Base-by-base conservation (phyloP, 2,888 invertebrate genomes). In the Chloromyia formosa region DNA sequence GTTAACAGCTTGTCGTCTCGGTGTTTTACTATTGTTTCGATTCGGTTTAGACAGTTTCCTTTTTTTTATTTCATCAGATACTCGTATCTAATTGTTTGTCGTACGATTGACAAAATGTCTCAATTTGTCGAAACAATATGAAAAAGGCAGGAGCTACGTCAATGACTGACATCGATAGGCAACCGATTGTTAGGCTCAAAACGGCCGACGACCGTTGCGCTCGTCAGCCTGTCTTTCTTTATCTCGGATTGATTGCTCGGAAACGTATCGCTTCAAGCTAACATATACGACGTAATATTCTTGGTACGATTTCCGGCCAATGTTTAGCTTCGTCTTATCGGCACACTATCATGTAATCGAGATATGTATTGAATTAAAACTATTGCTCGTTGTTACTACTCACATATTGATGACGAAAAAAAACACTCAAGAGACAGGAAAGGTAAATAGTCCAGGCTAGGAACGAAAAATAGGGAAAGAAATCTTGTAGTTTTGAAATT, bases 321-420 rank as follows among this genome's bases (percentile, higher is more conserved):
- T 71, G 71, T 71, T 71, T 71, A 58, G 71, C 35, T 71, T 71
- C 35, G 56, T 71, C 56, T 71, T 71, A 71, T 71, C 56, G 58
- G 58, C 18, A 40, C 56, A 53, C 23, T 58, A 71, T 71, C 71
- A 40, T 56, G 71, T 71, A 58, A 71, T 71, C 40, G 71, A 71
- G 71, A 71, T 71, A n/a, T n/a, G n/a, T n/a, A 71, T 56, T 56
- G 71, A 69, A 22, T 58, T 18, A n/a, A 58, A 58, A 71, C 71
- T 58, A 71, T 58, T 71, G 71, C 27, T 35, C 27, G 27, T 35
- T 7, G 27, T 35, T 35, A 35, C 27, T 35, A n/a, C n/a, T 35
- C 7, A 35, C 7, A 4, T 35, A 35, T 18, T 58, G 56, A 16
- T 16, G 23, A 54, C n/a, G 56, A 58, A 71, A 71, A 35, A 35